Base-by-base conservation (phyloP, 2,888 invertebrate species). In the Aleiodes alternator region DNA sequence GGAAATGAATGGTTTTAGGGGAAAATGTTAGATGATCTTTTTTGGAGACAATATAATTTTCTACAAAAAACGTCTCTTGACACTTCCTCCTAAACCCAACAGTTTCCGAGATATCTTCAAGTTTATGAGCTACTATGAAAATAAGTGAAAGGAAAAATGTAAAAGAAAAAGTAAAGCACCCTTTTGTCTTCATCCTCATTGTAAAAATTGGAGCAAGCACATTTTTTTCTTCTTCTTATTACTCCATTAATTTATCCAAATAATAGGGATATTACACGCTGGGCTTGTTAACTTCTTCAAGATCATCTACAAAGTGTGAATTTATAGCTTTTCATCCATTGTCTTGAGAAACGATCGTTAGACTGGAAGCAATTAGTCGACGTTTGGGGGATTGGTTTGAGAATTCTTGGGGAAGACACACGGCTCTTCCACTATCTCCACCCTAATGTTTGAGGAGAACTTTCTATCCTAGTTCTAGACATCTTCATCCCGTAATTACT, bases 401-500 rank as follows among this genome's bases (percentile, higher is more conserved):
- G 68, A 56, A 70, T 77, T 72, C 76, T 43, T 69, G 59, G 70
- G 61, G 73, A 77, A 77, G 79, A 75, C 68, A 68, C 71, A 78
- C 72, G 72, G 72, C 68, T 69, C 73, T 57, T 16, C 53, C 66
- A 23, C 75, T 69, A 23, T n/a, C 31, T 69, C 48, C 51, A 59
- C 59, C 68, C 66, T 53, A n/a, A n/a, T 11, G 69, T 57, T 64
- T 48, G 48, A 16, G 57, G 64, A 48, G 57, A 23, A 51, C 61
- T 56, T 66, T 69, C 75, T 72, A 72, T 69, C 66, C 50, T 50
- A 31, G 72, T 74, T 73, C 50, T 69, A 72, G 77, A 80, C 78
- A 72, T 80, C 82, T 80, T 80, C 74, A 81, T 82, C 77, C 77
- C 71, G 70, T 82, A 77, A 82, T 82, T 81, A 81, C 76, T 72